Evolutionary conservation across 1,140 invertebrate genomes (phyloP), one percentile per base, ranked within the genome.

Genomic region (Monochamus saltuarius): DNA sequence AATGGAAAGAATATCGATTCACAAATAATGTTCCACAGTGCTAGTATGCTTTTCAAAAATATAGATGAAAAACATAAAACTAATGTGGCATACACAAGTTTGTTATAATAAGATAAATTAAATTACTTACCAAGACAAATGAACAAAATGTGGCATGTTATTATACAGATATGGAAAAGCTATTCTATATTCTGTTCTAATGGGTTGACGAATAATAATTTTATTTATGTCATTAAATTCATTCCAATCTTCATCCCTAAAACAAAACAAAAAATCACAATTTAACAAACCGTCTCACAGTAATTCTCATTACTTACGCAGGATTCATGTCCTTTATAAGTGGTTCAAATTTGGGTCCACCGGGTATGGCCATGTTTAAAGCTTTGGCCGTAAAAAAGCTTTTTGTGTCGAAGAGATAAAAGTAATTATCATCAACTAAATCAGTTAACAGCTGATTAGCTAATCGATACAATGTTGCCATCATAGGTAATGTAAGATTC

Each of bases 211-310:
- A 71, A 99, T 99, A 56, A 99, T 99, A 66, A 99, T 98, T 78
- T 99, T 99, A 74, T 99, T 99, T 52, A 99, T 99, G 75, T 99
- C 98, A 82, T 99, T 99, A 73, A 99, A 99, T 79, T 99, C 98
- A 82, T 99, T 99, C 98, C 98, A 99, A 79, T 99, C 98, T 83
- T 99, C 98, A 82, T 99, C 98, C 10, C 91, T 91, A 37, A 82
- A 81, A 40, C 60, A 37, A 60, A 60, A 38, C 9, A 11, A 49
- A 43, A 42, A 39, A 11, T 47, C 11, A 39, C 17, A 39, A 19
- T 42, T 42, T 42, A n/a, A 42, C 39, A 42, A 4, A 42, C n/a
- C 16, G 11, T 11, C 16, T 16, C 16, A 13, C 11, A 14, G 52
- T 59, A 19, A 50, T 56, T 46, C 14, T 59, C 38, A 52, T 54